These are phyloP conservation scores for Poliocrania exsul DNA, from an alignment of 2,797 vertebrate genomes.

Conservation along the genomic window DNA sequence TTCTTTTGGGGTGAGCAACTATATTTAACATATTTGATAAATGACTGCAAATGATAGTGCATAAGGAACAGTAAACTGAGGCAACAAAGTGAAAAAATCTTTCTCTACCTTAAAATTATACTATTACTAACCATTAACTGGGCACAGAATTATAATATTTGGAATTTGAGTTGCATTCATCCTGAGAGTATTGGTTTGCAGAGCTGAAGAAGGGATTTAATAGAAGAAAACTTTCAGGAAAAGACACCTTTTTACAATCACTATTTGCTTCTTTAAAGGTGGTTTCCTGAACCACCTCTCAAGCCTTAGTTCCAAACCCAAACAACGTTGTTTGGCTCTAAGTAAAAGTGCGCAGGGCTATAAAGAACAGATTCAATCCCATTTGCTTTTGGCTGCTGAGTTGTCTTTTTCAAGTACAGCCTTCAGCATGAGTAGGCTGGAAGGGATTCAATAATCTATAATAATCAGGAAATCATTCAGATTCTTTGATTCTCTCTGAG, in stretches of 20 bases:
- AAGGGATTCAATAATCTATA: slow-evolving; percentile 36
- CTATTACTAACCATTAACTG: neutral
- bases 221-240: neutral
- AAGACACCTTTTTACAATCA: neutral
- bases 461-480: slow-evolving; percentile 64
- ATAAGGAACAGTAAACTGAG: neutral
- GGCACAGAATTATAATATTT: neutral
- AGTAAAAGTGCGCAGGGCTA: neutral
- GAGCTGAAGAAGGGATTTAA: neutral
- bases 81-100: neutral
- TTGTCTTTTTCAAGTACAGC: neutral
- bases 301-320: neutral
- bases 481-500: slow-evolving; percentile 49
- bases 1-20: neutral
- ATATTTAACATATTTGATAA: neutral
- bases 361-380: neutral
- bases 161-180: neutral
- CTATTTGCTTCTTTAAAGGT: neutral
- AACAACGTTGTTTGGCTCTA: neutral
- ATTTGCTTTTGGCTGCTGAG: neutral
- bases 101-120: neutral
- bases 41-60: neutral
- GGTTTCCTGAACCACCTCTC: neutral
- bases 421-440: neutral
- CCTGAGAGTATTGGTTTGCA: neutral